Conservation (phyloP, 2,888 invertebrate species). For the Ophraella communa region DNA sequence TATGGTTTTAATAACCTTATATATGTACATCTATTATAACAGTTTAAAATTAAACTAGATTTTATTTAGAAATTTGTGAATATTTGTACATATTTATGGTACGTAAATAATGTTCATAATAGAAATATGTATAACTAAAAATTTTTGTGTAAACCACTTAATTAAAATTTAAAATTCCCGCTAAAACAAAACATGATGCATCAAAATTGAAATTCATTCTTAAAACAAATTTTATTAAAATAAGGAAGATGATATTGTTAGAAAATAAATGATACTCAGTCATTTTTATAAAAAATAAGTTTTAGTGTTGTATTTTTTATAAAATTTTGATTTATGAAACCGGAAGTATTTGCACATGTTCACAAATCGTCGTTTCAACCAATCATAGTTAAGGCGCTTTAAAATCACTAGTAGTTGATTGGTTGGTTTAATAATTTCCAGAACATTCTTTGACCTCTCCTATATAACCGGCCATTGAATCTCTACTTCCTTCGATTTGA, state of each 20-base stretch:
- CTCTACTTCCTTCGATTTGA: conserved; percentile 49
- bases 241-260: neutral
- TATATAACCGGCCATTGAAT: conserved; percentile 57
- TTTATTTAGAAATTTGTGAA: too few species aligned
- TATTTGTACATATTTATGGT: neutral
- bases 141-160: neutral
- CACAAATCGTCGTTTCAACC: conserved; percentile 31
- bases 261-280: neutral
- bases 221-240: conserved; percentile 9
- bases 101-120: neutral
- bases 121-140: neutral
- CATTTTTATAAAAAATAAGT: neutral
- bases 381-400: conserved; percentile 30
- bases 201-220: neutral
- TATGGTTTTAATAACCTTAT: neutral
- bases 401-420: conserved; percentile 42
- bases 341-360: conserved; percentile 20
- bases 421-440: conserved; percentile 52
- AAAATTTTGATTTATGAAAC: neutral
- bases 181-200: conserved; percentile 1
- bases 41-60: too few species aligned
- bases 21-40: neutral
- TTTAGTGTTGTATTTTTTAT: conserved; percentile 2
- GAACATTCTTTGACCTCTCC: conserved; percentile 50
- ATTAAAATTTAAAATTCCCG: conserved; percentile 22